phyloP scores from a whole-genome alignment of 2,888 invertebrate genomes.

The Tuberolachnus salignus region DNA sequence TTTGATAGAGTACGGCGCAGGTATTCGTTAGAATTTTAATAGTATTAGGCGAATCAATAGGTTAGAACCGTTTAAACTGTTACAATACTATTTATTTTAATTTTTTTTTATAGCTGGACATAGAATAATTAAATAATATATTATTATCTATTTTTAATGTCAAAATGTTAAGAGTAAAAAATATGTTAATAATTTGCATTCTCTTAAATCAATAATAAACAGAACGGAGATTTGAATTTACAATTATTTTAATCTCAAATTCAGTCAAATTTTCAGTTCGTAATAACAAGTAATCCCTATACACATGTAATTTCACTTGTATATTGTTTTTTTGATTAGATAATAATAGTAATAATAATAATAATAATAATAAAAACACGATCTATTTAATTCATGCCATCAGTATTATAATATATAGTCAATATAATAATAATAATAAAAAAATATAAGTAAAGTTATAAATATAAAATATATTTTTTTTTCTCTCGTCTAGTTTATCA shows the following conservation, averaged over 20 bases:
- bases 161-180: not conserved
- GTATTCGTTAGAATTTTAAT: too few relatives aligned
- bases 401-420: not conserved
- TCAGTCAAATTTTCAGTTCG: slow-evolving; percentile 45
- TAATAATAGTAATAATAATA: too few relatives aligned
- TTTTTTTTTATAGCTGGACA: not conserved
- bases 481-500: slow-evolving; percentile 45
- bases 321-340: slow-evolving; percentile 12
- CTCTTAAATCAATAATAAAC: not conserved
- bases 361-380: too few relatives aligned
- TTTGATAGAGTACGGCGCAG: too few relatives aligned
- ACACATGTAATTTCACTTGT: not conserved
- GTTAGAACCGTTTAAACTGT: not conserved
- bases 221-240: slow-evolving; percentile 17
- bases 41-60: not conserved
- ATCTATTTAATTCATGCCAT: slow-evolving; percentile 19
- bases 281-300: not conserved
- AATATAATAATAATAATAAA: slow-evolving; percentile 13
- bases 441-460: slow-evolving; percentile 23
- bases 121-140: not conserved
- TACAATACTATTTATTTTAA: not conserved
- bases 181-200: not conserved
- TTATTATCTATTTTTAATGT: slow-evolving; percentile 13
- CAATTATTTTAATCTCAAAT: slow-evolving; percentile 17
- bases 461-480: slow-evolving; percentile 8